Evolutionary conservation across 2,797 vertebrate genomes (phyloP).

Genomic region (Acropternis orthonyx): DNA sequence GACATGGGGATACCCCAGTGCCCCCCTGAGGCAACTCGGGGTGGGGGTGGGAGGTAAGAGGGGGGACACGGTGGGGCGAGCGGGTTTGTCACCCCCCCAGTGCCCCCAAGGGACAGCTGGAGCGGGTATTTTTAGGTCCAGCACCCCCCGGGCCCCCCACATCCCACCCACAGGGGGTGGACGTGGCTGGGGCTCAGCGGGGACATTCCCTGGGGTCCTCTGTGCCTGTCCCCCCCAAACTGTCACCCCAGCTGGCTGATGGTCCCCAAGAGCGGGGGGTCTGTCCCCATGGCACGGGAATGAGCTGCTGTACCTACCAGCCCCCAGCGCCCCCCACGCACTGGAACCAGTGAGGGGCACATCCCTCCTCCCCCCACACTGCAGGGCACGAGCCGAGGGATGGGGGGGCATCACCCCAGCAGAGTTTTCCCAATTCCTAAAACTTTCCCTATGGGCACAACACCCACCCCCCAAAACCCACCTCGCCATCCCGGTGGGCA

Average conservation of each 20-base stretch:
- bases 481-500: neutral
- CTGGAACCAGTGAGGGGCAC: neutral
- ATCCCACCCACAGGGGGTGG: neutral
- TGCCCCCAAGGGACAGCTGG: conserved; percentile 22
- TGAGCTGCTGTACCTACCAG: neutral
- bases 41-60: neutral
- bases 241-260: neutral
- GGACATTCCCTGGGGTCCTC: neutral
- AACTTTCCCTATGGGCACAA: neutral
- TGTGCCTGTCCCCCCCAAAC: neutral
- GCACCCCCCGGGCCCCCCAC: neutral
- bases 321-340: neutral
- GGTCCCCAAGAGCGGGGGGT: neutral
- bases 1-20: neutral
- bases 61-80: neutral
- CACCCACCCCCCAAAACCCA: neutral
- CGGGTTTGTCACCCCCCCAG: neutral
- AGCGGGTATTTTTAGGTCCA: conserved; percentile 31
- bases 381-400: neutral
- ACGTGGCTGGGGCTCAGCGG: neutral
- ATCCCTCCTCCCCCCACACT: neutral
- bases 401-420: neutral
- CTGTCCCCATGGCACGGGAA: neutral
- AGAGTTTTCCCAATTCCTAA: neutral
- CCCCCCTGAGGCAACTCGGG: neutral